Evolutionary conservation across 2,797 vertebrate species (phyloP).

Genomic region (Acrossocheilus wenchowensis): DNA sequence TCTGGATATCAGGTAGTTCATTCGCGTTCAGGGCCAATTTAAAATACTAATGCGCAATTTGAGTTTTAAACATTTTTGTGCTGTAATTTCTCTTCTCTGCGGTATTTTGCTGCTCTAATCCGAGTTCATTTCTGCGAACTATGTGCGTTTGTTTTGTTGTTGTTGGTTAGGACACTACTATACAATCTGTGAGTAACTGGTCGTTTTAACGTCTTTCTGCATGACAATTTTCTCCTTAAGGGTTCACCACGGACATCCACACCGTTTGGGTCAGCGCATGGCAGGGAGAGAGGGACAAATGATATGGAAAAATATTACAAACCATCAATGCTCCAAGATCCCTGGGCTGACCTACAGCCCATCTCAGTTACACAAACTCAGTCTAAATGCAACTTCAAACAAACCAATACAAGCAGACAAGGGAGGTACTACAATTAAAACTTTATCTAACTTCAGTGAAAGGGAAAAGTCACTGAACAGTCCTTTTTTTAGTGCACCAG

Average conservation of each 20-base stretch:
- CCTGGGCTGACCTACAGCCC: slow-evolving; percentile 88
- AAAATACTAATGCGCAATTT: not conserved
- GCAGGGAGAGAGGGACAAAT: slow-evolving; percentile 83
- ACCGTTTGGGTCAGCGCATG: slow-evolving; percentile 85
- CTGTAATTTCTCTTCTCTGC: not conserved
- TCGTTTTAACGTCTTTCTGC: slow-evolving; percentile 79
- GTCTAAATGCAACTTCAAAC: slow-evolving; percentile 81
- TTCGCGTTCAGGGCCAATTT: not conserved
- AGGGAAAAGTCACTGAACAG: slow-evolving; percentile 14
- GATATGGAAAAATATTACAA: slow-evolving; percentile 91
- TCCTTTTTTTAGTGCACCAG: slow-evolving; percentile 22
- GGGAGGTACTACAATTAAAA: slow-evolving; percentile 88
- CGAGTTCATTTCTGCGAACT: not conserved
- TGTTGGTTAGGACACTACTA: slow-evolving; percentile 4
- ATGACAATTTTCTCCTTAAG: slow-evolving; percentile 84
- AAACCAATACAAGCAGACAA: slow-evolving; percentile 83
- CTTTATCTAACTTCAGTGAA: slow-evolving; percentile 34
- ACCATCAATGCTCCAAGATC: slow-evolving; percentile 91
- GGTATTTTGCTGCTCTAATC: not conserved
- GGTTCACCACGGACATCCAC: slow-evolving; percentile 89
- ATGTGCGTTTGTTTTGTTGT: not conserved
- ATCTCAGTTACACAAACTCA: slow-evolving; percentile 83
- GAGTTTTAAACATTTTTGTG: not conserved
- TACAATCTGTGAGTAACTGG: slow-evolving; percentile 54
- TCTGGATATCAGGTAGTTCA: slow-evolving; percentile 63